A percentile compares a stretch with the other conserved stretches of the same genome.
Conservation (phyloP, 1,140 invertebrate genomes). For the Nylanderia fulva region DNA sequence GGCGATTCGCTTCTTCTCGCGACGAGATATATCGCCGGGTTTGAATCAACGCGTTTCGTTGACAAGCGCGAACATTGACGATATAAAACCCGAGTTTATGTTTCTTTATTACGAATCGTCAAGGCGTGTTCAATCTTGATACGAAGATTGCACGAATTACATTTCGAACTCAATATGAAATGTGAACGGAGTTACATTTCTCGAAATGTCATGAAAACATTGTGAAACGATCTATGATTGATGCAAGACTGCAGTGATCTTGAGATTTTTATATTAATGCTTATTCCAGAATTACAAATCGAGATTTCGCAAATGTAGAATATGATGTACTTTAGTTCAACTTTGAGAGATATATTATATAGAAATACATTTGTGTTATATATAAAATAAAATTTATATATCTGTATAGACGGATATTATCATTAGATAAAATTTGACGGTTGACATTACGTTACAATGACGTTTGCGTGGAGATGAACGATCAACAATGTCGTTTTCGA, state of each 20-base stretch:
- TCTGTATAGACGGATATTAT: constrained; percentile 13
- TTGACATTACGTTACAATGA: constrained; percentile 30
- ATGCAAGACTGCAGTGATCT: background rate
- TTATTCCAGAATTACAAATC: background rate
- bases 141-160: background rate
- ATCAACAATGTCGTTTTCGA: constrained; percentile 39
- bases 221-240: constrained; percentile 4
- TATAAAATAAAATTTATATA: background rate
- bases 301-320: background rate
- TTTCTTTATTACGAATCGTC: background rate
- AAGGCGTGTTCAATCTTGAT: background rate
- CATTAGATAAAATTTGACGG: constrained; percentile 13
- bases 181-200: background rate
- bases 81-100: background rate
- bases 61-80: constrained; percentile 9
- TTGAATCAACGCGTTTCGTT: background rate
- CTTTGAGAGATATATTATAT: constrained; percentile 10
- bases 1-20: constrained; percentile 35
- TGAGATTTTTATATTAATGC: background rate
- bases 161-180: background rate
- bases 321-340: background rate
- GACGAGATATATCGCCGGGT: background rate
- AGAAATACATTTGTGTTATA: too few species aligned
- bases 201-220: background rate
- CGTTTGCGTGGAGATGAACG: constrained; percentile 62